Conservation (phyloP, 2,888 invertebrate genomes). For the Portevinia maculata region DNA sequence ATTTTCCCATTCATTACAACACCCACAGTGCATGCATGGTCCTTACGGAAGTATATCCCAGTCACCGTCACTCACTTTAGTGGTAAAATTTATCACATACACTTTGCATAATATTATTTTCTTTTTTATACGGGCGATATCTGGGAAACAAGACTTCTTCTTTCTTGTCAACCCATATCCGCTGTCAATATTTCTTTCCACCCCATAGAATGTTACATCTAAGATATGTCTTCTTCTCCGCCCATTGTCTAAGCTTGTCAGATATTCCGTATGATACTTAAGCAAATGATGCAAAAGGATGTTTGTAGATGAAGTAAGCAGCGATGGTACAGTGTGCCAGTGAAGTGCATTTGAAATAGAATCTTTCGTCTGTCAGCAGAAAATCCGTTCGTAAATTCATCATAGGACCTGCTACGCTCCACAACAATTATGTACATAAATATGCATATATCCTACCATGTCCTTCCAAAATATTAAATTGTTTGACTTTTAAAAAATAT, state of each 20-base stretch:
- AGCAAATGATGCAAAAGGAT: conserved; percentile 1
- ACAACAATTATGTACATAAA: conserved; percentile 61
- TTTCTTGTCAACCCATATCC: background rate
- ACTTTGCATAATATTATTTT: conserved; percentile 73
- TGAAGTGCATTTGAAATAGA: conserved; percentile 65
- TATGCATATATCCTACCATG: conserved; percentile 36
- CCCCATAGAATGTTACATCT: conserved; percentile 30
- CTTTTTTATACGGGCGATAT: conserved; percentile 44
- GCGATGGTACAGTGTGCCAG: background rate
- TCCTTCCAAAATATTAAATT: conserved; percentile 61
- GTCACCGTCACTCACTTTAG: conserved; percentile 28
- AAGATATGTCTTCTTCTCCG: conserved; percentile 30
- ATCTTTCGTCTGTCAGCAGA: conserved; percentile 70
- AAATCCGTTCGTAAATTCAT: conserved; percentile 56
- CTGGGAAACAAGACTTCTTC: conserved; percentile 8
- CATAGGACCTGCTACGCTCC: conserved; percentile 42
- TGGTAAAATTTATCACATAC: conserved; percentile 67
- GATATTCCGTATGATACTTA: conserved; percentile 49
- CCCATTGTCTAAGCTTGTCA: conserved; percentile 62
- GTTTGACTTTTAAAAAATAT: conserved; percentile 30
- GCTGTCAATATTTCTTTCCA: conserved; percentile 49
- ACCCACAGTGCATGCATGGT: conserved; percentile 7
- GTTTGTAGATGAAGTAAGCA: background rate
- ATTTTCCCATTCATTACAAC: conserved; percentile 64
- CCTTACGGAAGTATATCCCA: conserved; percentile 3